phyloP scores from a whole-genome alignment of 2,888 invertebrate genomes.

The Lottia scabra region DNA sequence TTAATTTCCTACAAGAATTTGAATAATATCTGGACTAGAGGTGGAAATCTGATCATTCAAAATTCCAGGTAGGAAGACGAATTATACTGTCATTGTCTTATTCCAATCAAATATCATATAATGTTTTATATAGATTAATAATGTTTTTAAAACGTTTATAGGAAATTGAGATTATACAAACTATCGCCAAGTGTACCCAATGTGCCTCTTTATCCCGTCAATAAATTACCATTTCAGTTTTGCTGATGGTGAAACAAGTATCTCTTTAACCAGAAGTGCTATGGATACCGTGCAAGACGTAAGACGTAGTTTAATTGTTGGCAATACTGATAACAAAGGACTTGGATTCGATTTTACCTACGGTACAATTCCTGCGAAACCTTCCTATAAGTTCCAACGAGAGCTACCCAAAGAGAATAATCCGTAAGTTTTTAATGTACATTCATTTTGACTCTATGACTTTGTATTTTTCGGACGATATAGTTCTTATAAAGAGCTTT shows the following conservation, averaged over 20 bases:
- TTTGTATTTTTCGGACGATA: too few species aligned
- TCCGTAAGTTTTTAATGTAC: too few species aligned
- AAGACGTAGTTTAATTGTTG: neutral
- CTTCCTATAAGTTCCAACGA: too few species aligned
- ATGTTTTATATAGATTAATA: too few species aligned
- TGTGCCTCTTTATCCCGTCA: neutral
- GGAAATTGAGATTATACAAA: too few species aligned
- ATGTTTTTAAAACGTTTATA: too few species aligned
- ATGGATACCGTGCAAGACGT: neutral
- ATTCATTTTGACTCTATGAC: too few species aligned
- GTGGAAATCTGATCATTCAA: slow-evolving; percentile 16
- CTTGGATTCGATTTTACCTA: too few species aligned
- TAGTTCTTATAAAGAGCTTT: too few species aligned
- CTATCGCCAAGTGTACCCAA: too few species aligned
- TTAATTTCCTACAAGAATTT: slow-evolving; percentile 25
- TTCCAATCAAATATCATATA: neutral
- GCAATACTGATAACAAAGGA: neutral
- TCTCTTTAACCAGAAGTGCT: neutral
- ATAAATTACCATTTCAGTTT: neutral
- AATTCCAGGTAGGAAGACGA: slow-evolving; percentile 23
- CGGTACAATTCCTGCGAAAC: too few species aligned
- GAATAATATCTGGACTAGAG: slow-evolving; percentile 21
- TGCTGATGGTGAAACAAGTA: neutral
- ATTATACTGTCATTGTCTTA: neutral
- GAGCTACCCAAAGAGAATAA: too few species aligned